These are phyloP conservation scores for Oligia strigilis DNA, from an alignment of 2,888 invertebrate species.

Conservation along the genomic window DNA sequence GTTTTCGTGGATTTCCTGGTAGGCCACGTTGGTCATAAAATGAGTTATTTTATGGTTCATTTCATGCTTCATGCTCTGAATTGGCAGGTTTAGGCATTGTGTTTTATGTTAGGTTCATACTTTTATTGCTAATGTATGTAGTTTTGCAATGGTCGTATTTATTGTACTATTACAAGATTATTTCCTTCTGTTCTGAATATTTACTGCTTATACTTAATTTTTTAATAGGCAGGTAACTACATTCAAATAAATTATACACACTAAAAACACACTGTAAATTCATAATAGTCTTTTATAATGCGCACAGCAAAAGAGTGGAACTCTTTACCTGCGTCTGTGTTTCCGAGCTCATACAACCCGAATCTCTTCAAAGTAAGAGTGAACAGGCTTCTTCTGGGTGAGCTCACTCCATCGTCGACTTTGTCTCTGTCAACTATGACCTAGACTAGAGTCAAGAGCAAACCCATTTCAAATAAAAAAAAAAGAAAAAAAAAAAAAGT, in stretches of 20 bases:
- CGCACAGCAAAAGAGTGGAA: too few relatives aligned
- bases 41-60: slow-evolving; percentile 27
- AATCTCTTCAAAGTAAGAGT: too few relatives aligned
- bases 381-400: too few relatives aligned
- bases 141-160: neutral
- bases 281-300: too few relatives aligned
- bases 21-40: slow-evolving; percentile 54
- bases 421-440: too few relatives aligned
- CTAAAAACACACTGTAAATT: neutral
- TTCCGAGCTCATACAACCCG: too few relatives aligned
- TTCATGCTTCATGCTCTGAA: slow-evolving; percentile 17
- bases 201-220: neutral
- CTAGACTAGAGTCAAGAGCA: too few relatives aligned
- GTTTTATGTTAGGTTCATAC: neutral
- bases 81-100: neutral
- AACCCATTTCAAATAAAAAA: too few relatives aligned
- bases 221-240: neutral
- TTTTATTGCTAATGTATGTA: neutral
- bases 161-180: neutral
- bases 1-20: slow-evolving; percentile 7
- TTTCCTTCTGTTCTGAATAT: neutral
- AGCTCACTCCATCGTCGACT: too few relatives aligned
- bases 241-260: neutral
- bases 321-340: too few relatives aligned
- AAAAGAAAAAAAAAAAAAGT: too few relatives aligned